Conservation (phyloP, 1,140 invertebrate species). For the Lasioglossum albipes region DNA sequence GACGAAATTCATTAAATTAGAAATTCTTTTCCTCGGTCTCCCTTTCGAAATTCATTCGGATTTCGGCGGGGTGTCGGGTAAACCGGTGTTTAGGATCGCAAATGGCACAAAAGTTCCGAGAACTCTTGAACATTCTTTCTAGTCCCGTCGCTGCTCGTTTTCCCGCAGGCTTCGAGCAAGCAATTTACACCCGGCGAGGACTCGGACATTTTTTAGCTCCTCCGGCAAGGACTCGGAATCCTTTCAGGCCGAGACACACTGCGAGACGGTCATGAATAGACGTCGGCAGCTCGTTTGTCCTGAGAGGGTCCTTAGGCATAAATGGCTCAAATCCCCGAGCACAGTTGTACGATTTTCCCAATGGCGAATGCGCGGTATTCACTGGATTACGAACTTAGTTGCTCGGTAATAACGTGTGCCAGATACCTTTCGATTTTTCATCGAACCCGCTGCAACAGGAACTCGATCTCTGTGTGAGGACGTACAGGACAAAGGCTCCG, state of each 20-base stretch:
- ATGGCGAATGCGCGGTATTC: not conserved
- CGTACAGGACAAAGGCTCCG: not conserved
- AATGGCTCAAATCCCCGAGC: not conserved
- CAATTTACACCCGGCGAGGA: not conserved
- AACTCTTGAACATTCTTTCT: too few species aligned
- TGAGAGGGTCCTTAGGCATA: not conserved
- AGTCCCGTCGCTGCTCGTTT: too few species aligned
- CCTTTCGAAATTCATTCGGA: too few species aligned
- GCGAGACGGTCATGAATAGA: not conserved
- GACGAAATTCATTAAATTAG: too few species aligned
- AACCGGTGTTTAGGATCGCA: too few species aligned
- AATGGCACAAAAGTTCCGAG: too few species aligned
- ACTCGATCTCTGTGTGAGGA: not conserved
- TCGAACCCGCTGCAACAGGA: not conserved
- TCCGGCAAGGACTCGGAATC: not conserved
- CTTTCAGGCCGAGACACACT: not conserved
- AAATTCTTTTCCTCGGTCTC: too few species aligned
- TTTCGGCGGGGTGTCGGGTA: too few species aligned
- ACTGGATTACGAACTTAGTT: too few species aligned
- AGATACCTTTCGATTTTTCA: not conserved
- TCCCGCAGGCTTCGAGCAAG: not conserved
- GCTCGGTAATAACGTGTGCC: too few species aligned
- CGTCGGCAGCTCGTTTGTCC: not conserved
- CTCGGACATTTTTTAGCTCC: not conserved
- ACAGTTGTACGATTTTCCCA: not conserved